Evolutionary conservation across 1,140 invertebrate species (phyloP).

Genomic region (Drosophila arizonae): DNA sequence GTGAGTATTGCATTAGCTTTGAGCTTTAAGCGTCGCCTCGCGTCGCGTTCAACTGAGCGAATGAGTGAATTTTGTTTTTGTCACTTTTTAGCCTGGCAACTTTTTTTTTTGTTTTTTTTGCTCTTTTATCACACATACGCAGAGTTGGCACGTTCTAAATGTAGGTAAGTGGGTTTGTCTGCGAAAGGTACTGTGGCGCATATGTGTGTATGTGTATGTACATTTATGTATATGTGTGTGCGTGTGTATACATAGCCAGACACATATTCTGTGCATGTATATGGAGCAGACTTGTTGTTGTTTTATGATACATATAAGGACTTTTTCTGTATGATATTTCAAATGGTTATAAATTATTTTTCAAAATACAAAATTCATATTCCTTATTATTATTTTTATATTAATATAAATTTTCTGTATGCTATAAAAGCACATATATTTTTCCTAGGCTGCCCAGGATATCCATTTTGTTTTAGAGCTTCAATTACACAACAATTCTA

Average conservation of each 20-base stretch:
- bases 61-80: constrained; percentile 58
- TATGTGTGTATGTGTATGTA: background rate
- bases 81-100: constrained; percentile 19
- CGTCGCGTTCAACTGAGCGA: constrained; percentile 49
- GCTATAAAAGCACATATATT: too few relatives aligned
- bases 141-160: constrained; percentile 67
- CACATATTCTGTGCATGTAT: constrained; percentile 2
- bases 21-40: constrained; percentile 39
- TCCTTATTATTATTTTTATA: background rate
- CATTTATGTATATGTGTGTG: constrained; percentile 19
- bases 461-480: background rate
- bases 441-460: too few relatives aligned
- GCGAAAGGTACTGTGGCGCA: background rate
- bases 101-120: constrained; percentile 18
- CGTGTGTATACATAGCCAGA: constrained; percentile 18
- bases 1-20: constrained; percentile 55
- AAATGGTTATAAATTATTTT: background rate
- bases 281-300: constrained; percentile 72
- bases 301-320: background rate
- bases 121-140: constrained; percentile 65
- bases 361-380: background rate
- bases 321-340: background rate
- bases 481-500: constrained; percentile 22
- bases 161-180: constrained; percentile 68
- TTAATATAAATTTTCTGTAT: too few relatives aligned